Base-by-base conservation (phyloP, 2,888 invertebrate genomes). In the Mycalesis mineus region DNA sequence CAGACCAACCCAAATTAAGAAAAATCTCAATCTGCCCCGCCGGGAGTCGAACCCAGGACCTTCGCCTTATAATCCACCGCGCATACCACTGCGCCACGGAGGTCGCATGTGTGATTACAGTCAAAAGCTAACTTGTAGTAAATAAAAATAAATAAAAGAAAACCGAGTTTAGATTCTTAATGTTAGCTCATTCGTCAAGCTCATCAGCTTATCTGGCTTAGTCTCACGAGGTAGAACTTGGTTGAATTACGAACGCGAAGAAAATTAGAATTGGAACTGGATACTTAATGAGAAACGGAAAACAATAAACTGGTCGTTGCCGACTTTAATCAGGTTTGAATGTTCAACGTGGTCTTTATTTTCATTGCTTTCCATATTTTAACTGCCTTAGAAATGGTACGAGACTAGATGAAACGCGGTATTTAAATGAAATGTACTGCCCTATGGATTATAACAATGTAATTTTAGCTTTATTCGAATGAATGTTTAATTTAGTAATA, bases 281-380 rank as follows among this genome's bases (percentile, higher is more conserved):
- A 45, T 29, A n/a, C 45, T 31, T 13, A 45, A 45, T 45, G 45
- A 31, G 45, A 45, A 45, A 45, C 29, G 45, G 29, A 45, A 45
- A 45, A 45, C 45, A 45, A 45, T 45, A 45, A 45, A 45, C 29
- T 45, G 45, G 45, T 45, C 45, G 45, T 29, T 45, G 29, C 45
- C 45, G 14, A 14, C 13, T 45, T 45, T 45, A 45, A 45, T 44
- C 44, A 44, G 44, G 28, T 44, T 44, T 44, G 29, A 44, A 44
- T 13, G 29, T 45, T 45, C 29, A 13, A 29, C 45, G 45, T 29
- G 13, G 45, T 45, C 29, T n/a, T 45, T 45, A 45, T 45, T 31
- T 31, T 13, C 31, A 45, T 31, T 31, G 29, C 29, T 45, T 45
- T 45, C 29, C 45, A 45, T 45, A 14, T 14, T 45, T 14, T 28